A percentile compares a stretch with the other conserved stretches of the same genome.
Evolutionary conservation across 1,140 invertebrate genomes (phyloP).

Genomic region (Platyura marginata): DNA sequence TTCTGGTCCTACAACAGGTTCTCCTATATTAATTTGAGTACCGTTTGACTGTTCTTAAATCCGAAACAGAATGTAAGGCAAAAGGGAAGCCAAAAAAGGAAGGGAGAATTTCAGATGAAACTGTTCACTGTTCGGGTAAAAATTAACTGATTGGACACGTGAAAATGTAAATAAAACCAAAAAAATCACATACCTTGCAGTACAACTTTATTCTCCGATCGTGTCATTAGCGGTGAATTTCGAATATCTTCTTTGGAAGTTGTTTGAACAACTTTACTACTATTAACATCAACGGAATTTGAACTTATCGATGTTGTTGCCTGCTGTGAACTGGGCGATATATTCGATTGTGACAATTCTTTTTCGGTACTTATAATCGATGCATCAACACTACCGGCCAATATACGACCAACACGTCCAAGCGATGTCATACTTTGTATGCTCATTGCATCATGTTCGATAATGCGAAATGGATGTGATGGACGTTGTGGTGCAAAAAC

Average conservation of each 20-base stretch:
- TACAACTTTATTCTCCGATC: too few species aligned
- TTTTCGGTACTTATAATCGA: slow-evolving; percentile 17
- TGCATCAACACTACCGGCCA: slow-evolving; percentile 40
- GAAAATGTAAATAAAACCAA: too few species aligned
- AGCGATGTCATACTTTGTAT: slow-evolving; percentile 72
- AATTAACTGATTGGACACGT: too few species aligned
- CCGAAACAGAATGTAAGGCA: too few species aligned
- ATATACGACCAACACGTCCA: slow-evolving; percentile 55
- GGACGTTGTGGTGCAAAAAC: slow-evolving; percentile 31
- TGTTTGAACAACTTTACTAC: not conserved
- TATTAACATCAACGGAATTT: not conserved
- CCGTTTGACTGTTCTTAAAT: too few species aligned
- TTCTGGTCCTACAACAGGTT: too few species aligned
- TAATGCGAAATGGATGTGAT: slow-evolving; percentile 57
- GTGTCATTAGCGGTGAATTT: not conserved
- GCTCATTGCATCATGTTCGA: slow-evolving; percentile 70
- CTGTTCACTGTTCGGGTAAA: too few species aligned
- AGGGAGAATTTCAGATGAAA: too few species aligned
- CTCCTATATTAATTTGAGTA: too few species aligned
- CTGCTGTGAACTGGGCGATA: not conserved
- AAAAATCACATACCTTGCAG: too few species aligned
- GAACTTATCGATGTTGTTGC: slow-evolving; percentile 9
- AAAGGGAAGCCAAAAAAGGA: too few species aligned
- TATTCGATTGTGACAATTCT: slow-evolving; percentile 3
- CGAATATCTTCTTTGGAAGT: not conserved